phyloP scores from a whole-genome alignment of 2,888 invertebrate species.

The Lithodes maja region DNA sequence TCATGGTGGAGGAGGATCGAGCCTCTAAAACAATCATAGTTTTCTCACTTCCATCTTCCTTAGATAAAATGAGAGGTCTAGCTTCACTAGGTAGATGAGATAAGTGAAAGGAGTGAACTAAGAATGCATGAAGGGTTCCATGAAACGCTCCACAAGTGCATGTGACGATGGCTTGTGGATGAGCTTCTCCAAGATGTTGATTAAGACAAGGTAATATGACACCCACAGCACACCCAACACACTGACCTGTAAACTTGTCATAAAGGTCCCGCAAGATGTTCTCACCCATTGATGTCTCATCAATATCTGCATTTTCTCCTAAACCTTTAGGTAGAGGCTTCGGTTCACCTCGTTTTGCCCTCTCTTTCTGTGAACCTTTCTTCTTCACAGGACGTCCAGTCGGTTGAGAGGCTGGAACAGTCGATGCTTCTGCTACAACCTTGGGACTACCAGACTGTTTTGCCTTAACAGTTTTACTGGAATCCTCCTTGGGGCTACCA shows the following conservation, averaged over 20 bases:
- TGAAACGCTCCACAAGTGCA: conserved; percentile 68
- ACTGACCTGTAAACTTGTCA: conserved; percentile 68
- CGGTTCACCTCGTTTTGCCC: conserved; percentile 38
- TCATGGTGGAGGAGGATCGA: conserved; percentile 48
- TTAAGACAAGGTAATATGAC: conserved; percentile 55
- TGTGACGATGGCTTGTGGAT: conserved; percentile 50
- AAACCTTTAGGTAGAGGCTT: conserved; percentile 61
- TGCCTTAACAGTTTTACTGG: conserved; percentile 5
- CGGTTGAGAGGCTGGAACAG: conserved; percentile 6
- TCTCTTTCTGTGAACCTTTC: conserved; percentile 40
- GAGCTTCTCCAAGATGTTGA: conserved; percentile 58
- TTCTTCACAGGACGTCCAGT: conserved; percentile 24
- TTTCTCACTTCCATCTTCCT: conserved; percentile 40
- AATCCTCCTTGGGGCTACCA: background rate
- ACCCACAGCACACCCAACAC: conserved; percentile 67
- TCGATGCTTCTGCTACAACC: background rate
- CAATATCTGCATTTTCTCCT: conserved; percentile 69
- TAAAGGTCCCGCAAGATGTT: conserved; percentile 67
- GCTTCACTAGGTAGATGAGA: conserved; percentile 69
- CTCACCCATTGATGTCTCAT: conserved; percentile 63
- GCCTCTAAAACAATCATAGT: conserved; percentile 67
- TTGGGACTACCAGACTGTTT: background rate
- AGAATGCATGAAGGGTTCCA: conserved; percentile 57
- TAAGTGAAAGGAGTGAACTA: conserved; percentile 69
- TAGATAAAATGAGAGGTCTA: conserved; percentile 59